phyloP scores from a whole-genome alignment of 1,140 invertebrate species.

The Drosophila busckii region DNA sequence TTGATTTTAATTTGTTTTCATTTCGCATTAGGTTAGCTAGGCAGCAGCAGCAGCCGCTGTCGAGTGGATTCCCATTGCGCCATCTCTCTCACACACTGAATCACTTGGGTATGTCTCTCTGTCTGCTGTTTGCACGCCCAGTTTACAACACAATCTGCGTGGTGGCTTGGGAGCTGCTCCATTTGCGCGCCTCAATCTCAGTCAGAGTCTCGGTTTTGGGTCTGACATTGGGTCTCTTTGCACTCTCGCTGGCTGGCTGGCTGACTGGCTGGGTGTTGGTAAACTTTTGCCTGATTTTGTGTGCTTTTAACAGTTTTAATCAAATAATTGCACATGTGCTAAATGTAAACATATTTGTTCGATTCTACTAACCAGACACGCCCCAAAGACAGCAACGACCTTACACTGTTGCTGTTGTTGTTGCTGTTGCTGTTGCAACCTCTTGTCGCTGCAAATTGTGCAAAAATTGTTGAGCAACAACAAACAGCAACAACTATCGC shows the following conservation, averaged over 20 bases:
- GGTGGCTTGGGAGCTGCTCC: conserved; percentile 53
- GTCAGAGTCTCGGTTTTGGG: conserved; percentile 1
- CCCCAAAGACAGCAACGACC: conserved; percentile 38
- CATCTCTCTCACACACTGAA: conserved; percentile 2
- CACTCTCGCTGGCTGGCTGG: conserved; percentile 1
- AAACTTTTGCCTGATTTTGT: conserved; percentile 78
- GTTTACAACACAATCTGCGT: conserved; percentile 68
- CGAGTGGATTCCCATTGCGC: neutral
- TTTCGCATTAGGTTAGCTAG: conserved; percentile 74
- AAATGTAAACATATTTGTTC: conserved; percentile 79
- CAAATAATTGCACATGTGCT: conserved; percentile 79
- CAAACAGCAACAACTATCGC: conserved; percentile 11
- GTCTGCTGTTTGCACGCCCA: conserved; percentile 70
- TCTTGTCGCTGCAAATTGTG: conserved; percentile 51
- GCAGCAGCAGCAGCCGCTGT: conserved; percentile 11
- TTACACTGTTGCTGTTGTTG: conserved; percentile 2
- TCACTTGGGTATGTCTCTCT: conserved; percentile 15
- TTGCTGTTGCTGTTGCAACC: conserved; percentile 19
- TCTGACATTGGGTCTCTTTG: conserved; percentile 10
- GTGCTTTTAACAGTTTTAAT: conserved; percentile 79
- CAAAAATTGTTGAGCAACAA: conserved; percentile 56
- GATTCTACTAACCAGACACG: conserved; percentile 78
- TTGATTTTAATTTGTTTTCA: conserved; percentile 79
- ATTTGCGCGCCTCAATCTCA: conserved; percentile 57
- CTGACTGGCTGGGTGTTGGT: conserved; percentile 52